Conservation (phyloP, 2,797 vertebrate species). For the Acrossocheilus fasciatus region DNA sequence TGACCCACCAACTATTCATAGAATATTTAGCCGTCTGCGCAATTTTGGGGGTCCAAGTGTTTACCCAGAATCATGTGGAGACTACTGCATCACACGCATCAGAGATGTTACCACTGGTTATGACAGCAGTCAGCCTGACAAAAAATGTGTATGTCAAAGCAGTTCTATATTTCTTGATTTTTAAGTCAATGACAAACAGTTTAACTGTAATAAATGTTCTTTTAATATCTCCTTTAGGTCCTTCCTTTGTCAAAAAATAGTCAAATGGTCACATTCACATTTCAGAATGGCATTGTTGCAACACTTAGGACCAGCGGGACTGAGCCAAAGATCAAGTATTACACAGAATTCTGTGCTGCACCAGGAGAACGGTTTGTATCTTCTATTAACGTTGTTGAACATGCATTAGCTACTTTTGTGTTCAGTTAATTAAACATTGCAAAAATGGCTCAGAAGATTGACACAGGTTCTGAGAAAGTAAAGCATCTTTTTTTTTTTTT, state of each 20-base stretch:
- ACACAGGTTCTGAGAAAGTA: neutral
- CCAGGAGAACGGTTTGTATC: conserved; percentile 84
- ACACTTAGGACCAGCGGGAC: conserved; percentile 95
- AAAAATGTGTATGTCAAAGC: conserved; percentile 81
- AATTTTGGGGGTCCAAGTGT: conserved; percentile 79
- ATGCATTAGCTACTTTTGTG: no score
- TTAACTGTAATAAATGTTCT: neutral
- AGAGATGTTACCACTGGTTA: conserved; percentile 91
- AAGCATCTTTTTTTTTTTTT: no score
- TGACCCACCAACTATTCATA: conserved; percentile 85
- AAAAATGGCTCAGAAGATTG: neutral
- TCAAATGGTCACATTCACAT: conserved; percentile 95
- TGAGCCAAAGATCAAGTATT: conserved; percentile 97
- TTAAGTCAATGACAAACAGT: neutral
- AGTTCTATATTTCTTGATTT: neutral
- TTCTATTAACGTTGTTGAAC: neutral
- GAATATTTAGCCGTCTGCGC: conserved; percentile 87
- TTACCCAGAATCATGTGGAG: conserved; percentile 85
- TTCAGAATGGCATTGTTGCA: conserved; percentile 90
- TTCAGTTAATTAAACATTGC: neutral
- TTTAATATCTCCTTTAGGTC: conserved; percentile 73
- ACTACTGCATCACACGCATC: conserved; percentile 79
- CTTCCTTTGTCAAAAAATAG: conserved; percentile 88
- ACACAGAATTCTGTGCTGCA: conserved; percentile 88
- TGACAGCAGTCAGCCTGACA: conserved; percentile 87